Conservation (phyloP, 2,113 vertebrate species). For the Pluvialis apricaria region DNA sequence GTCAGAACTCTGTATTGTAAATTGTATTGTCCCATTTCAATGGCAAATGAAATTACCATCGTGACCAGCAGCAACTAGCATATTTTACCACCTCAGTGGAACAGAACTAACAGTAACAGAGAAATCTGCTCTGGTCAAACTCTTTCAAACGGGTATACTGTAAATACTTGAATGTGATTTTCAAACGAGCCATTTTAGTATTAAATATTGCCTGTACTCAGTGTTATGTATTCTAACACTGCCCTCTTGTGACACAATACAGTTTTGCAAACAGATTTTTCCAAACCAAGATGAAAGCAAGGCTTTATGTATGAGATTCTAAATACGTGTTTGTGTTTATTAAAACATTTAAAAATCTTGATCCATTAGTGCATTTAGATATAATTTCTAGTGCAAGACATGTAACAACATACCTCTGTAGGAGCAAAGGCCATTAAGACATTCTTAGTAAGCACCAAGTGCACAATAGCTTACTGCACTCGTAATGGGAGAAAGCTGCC, state of each 20-base stretch:
- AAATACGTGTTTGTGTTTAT: not conserved
- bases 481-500: not conserved
- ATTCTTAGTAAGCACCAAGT: not conserved
- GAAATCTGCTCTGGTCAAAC: not conserved
- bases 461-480: not conserved
- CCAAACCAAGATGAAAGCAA: not conserved
- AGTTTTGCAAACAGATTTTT: not conserved
- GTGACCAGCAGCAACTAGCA: not conserved
- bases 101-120: not conserved
- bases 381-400: not conserved
- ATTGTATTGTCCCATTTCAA: not conserved
- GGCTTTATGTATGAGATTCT: not conserved
- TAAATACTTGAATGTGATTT: not conserved
- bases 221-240: constrained; percentile 42
- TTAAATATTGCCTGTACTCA: not conserved
- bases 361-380: not conserved
- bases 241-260: constrained; percentile 61
- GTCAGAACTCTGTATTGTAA: not conserved
- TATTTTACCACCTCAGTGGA: not conserved
- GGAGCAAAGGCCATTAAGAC: not conserved
- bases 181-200: not conserved
- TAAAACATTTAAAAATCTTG: not conserved
- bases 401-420: not conserved
- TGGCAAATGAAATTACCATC: not conserved
- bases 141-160: not conserved